Base-by-base conservation (phyloP, 1,140 invertebrate genomes). In the Drosophila albomicans region DNA sequence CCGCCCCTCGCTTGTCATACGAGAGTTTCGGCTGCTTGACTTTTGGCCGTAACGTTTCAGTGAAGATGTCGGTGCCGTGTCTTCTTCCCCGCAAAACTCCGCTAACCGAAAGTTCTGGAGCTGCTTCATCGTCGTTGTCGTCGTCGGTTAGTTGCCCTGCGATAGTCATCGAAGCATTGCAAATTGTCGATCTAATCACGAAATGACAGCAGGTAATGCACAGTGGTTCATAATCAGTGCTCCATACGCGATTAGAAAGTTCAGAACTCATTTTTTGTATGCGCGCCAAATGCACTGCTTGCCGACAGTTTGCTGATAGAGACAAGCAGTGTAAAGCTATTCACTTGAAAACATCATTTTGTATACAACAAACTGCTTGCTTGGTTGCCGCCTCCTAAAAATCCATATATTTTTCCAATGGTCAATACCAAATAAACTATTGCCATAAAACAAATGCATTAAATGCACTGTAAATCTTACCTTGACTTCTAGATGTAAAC, bases 171-270 rank as follows among this genome's bases (percentile, higher is more conserved):
- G 86, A 91, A 84, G 56, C 90, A 81, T 88, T 78, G 75, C 77
- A 82, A 91, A 91, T 91, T 82, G 75, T 62, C 78, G 77, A 91
- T 91, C 90, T 91, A 91, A 91, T 91, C 90, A 79, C 46, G 76
- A 58, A 58, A 28, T 52, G 59, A 68, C n/a, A 38, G 57, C 30
- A 13, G 38, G 11, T 5, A 61, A 58, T 32, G 6, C 20, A 25
- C 20, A 25, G 20, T 25, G 20, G 20, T 25, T 25, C 3, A 25
- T 4, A 25, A 25, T 4, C 20, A 20, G 20, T 20, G 20, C 20
- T 20, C 20, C 13, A 35, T 46, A 0, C 11, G 11, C 11, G 15
- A 28, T 4, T 63, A 41, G 32, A 57, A 56, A 56, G 52, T 56
- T 52, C 11, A 28, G 11, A 52, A 52, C 25, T 13, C 25, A n/a